Percentiles rank a stretch among this genome's conserved stretches.
phyloP scores from a whole-genome alignment of 2,113 vertebrate genomes.

The Chinchilla lanigera region DNA sequence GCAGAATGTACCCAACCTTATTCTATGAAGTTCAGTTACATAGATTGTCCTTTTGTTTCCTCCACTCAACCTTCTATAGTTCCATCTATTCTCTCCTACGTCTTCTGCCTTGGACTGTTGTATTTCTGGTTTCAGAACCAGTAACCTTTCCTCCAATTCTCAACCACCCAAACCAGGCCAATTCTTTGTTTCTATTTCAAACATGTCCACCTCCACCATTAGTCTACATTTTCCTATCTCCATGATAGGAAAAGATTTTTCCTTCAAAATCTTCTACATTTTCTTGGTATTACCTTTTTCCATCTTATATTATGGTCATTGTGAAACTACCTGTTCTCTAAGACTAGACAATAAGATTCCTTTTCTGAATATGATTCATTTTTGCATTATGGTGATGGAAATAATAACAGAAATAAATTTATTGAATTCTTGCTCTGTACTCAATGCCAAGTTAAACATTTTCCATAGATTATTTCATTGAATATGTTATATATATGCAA shows the following conservation, averaged over 20 bases:
- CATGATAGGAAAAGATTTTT: not conserved
- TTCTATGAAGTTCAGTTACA: not conserved
- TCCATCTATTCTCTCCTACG: not conserved
- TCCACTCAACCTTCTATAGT: not conserved
- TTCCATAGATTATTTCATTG: not conserved
- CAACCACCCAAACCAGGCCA: not conserved
- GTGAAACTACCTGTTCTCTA: not conserved
- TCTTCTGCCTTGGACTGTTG: not conserved
- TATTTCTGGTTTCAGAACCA: not conserved
- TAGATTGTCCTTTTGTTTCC: not conserved
- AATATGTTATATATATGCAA: not conserved
- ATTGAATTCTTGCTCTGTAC: not conserved
- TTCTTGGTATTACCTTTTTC: not conserved
- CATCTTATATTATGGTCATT: not conserved
- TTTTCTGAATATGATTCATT: not conserved
- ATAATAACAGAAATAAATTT: constrained; percentile 18
- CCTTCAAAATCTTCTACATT: not conserved
- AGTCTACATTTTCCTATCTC: not conserved
- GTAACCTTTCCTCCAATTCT: not conserved
- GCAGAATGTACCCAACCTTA: not conserved
- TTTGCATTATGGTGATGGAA: not conserved
- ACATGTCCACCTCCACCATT: not conserved
- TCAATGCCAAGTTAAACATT: not conserved
- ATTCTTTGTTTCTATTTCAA: not conserved
- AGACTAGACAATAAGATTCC: not conserved